phyloP scores from a whole-genome alignment of 2,888 invertebrate species.

The Ectemnius lituratus region DNA sequence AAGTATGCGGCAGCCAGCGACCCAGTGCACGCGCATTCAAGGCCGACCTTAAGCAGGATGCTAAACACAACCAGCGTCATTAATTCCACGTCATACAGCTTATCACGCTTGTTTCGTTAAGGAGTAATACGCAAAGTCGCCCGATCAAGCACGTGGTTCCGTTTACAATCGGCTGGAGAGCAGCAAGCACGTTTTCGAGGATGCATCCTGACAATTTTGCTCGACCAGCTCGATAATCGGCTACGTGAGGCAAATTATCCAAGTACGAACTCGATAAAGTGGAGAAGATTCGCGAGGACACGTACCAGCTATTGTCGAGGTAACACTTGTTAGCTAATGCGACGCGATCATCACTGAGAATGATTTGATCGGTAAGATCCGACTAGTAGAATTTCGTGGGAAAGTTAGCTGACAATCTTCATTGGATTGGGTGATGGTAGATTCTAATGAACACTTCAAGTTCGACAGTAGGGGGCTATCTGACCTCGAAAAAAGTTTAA shows the following conservation, averaged over 20 bases:
- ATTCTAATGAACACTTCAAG: slow-evolving; percentile 24
- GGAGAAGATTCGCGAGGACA: no score
- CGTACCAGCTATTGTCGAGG: no score
- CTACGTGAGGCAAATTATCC: no score
- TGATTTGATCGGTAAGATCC: neutral
- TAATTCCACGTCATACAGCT: neutral
- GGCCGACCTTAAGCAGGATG: slow-evolving; percentile 9
- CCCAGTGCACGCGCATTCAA: slow-evolving; percentile 22
- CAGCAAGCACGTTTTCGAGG: no score
- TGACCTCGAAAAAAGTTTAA: slow-evolving; percentile 39
- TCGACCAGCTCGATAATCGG: no score
- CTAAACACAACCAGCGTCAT: neutral
- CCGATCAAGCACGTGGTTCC: no score
- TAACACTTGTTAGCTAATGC: no score
- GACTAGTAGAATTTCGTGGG: neutral
- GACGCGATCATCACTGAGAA: no score
- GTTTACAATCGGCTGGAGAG: no score
- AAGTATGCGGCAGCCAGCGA: slow-evolving; percentile 17
- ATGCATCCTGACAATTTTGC: no score
- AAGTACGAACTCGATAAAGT: no score
- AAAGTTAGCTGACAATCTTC: neutral
- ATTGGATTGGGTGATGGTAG: neutral
- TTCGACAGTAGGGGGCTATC: neutral
- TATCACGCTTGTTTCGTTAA: neutral
- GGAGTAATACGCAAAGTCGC: no score